These are phyloP conservation scores for Onychorhynchus coronatus DNA, from an alignment of 2,113 vertebrate genomes.

Conservation along the genomic window DNA sequence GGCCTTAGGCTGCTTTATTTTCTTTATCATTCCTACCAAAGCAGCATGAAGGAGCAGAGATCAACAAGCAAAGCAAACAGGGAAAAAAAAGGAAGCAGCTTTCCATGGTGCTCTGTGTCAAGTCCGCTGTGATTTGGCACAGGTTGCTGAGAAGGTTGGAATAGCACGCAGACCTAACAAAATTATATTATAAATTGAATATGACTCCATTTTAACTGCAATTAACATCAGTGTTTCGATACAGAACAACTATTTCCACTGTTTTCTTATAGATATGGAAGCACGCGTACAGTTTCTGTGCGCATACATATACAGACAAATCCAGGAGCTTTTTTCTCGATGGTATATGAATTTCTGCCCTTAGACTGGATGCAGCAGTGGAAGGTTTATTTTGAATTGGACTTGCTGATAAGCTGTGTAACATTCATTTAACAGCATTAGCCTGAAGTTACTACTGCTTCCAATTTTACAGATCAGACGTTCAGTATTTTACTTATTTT, in stretches of 20 bases:
- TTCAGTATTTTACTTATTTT: background rate
- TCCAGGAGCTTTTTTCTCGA: background rate
- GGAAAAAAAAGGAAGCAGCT: background rate
- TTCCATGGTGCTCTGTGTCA: background rate
- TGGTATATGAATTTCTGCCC: background rate
- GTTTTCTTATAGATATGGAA: background rate
- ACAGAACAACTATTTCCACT: background rate
- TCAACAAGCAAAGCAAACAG: background rate
- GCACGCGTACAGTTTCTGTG: background rate
- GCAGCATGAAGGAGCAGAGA: background rate
- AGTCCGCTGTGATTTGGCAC: background rate
- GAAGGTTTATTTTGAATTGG: background rate
- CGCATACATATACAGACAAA: background rate
- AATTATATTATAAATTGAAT: background rate
- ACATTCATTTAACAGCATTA: background rate
- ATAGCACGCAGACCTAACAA: background rate
- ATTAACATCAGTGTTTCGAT: background rate
- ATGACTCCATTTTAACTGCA: background rate
- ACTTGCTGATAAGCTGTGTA: background rate
- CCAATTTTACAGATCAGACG: background rate
- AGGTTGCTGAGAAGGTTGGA: background rate
- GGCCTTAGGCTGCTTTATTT: background rate
- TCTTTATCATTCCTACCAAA: background rate
- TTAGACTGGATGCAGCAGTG: background rate
- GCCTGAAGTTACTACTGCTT: background rate